A percentile compares a stretch with the other conserved stretches of the same genome.
Evolutionary conservation across 64 coral and sea anemone species (phyloP).

Genomic region (Trachythela sp.): DNA sequence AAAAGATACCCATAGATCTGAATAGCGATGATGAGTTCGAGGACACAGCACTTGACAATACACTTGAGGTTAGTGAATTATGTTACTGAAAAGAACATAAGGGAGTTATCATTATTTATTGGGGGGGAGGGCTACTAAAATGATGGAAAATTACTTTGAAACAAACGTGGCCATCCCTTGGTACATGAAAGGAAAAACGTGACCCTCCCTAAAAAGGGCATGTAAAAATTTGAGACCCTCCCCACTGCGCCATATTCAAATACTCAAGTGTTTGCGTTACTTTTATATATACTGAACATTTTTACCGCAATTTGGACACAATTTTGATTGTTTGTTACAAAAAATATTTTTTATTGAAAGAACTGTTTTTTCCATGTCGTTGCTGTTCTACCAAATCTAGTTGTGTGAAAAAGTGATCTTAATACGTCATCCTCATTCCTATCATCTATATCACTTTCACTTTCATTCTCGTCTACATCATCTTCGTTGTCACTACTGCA

Average conservation of each 20-base stretch:
- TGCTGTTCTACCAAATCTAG: conserved; percentile 11
- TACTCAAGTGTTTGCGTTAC: not conserved
- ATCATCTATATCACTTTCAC: not conserved
- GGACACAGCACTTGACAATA: no score
- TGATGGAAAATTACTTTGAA: no score
- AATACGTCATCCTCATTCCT: not conserved
- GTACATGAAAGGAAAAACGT: no score
- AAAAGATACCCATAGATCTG: conserved; percentile 3
- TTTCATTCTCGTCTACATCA: not conserved
- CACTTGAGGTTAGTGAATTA: no score
- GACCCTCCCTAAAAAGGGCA: not conserved
- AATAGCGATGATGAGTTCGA: no score
- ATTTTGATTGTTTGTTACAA: conserved; percentile 6
- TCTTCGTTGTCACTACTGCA: conserved; percentile 2
- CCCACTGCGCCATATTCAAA: not conserved
- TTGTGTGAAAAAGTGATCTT: conserved; percentile 11
- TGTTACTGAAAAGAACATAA: no score
- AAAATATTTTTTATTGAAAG: not conserved
- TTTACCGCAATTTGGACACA: not conserved
- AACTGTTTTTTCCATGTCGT: not conserved
- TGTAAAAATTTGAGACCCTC: no score
- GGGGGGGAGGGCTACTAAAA: no score
- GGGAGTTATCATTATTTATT: no score
- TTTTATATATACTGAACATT: not conserved
- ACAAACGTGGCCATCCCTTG: no score